phyloP scores from a whole-genome alignment of 2,888 invertebrate genomes.

The Macrophya annulata region DNA sequence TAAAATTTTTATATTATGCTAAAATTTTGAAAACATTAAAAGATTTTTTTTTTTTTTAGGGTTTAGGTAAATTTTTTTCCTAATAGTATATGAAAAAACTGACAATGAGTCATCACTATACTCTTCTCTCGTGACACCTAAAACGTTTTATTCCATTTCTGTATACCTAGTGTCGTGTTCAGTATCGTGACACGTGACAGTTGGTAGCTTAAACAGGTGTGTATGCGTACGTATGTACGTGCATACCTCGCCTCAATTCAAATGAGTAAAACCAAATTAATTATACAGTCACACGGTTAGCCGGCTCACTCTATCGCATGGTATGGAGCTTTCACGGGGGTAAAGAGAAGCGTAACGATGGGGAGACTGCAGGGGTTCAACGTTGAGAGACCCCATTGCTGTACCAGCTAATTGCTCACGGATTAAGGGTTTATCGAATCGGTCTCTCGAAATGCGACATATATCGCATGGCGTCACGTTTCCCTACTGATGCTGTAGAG shows the following conservation, averaged over 20 bases:
- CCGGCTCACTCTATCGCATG: constrained; percentile 56
- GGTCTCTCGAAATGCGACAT: constrained; percentile 27
- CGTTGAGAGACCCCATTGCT: constrained; percentile 54
- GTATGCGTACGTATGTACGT: background rate
- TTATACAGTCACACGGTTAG: constrained; percentile 66
- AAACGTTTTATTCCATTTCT: constrained; percentile 48
- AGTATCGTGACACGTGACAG: constrained; percentile 19
- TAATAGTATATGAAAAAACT: too few species aligned
- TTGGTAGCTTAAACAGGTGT: constrained; percentile 38
- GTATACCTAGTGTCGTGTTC: constrained; percentile 15
- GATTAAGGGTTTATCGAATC: constrained; percentile 75
- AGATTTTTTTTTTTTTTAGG: too few species aligned
- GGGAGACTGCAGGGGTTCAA: constrained; percentile 56
- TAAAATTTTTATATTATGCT: background rate
- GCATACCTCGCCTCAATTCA: constrained; percentile 11
- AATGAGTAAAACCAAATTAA: constrained; percentile 65
- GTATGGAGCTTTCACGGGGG: constrained; percentile 53
- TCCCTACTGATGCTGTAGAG: constrained; percentile 10
- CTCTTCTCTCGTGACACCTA: background rate
- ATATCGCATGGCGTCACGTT: too few species aligned
- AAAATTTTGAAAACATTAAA: too few species aligned
- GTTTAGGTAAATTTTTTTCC: too few species aligned
- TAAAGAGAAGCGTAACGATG: constrained; percentile 56
- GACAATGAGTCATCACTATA: background rate
- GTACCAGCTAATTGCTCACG: constrained; percentile 73